Evolutionary conservation across 2,113 vertebrate genomes (phyloP).

Genomic region (Tachuris rubrigastra): DNA sequence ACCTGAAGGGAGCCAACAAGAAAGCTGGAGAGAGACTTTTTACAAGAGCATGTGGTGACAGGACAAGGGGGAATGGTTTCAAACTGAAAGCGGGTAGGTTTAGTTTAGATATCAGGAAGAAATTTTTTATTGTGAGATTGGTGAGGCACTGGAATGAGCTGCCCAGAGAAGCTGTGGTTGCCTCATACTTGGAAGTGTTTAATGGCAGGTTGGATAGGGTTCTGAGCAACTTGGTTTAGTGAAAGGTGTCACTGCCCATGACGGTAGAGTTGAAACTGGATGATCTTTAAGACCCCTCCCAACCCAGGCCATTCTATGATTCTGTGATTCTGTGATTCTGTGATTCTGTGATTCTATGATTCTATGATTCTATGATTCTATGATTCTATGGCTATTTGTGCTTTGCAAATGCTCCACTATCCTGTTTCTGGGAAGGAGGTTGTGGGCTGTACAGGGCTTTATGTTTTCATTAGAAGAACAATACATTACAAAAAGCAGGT

Average conservation of each 20-base stretch:
- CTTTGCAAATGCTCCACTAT: neutral
- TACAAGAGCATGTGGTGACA: neutral
- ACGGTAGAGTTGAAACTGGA: neutral
- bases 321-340: neutral
- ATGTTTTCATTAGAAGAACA: neutral
- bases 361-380: neutral
- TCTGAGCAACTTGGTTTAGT: neutral
- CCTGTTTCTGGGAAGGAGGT: neutral
- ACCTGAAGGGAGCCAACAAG: neutral
- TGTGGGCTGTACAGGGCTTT: neutral
- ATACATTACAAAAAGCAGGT: neutral
- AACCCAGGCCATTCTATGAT: neutral
- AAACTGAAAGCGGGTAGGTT: neutral
- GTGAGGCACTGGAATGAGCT: neutral
- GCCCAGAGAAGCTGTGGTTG: neutral
- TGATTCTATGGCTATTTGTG: neutral
- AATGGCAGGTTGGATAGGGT: neutral
- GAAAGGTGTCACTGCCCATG: fast-evolving
- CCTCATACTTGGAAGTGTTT: neutral
- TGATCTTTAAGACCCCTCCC: neutral
- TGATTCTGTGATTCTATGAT: neutral
- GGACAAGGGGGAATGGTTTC: neutral
- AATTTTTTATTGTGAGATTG: neutral
- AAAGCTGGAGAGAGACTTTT: neutral
- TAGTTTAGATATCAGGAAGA: neutral